Evolutionary conservation across 2,113 vertebrate species (phyloP).

Genomic region (Eira barbara): DNA sequence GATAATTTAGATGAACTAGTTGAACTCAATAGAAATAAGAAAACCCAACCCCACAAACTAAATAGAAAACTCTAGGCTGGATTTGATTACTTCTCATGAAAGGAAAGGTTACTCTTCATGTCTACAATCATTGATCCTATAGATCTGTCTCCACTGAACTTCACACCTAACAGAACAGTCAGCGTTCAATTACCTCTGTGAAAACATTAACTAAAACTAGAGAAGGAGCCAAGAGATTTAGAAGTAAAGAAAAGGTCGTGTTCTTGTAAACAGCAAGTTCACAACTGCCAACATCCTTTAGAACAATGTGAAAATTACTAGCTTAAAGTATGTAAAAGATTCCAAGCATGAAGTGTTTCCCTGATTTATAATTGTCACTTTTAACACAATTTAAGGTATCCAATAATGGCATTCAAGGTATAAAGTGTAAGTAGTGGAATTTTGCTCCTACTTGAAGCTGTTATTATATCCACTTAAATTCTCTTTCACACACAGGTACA

Average conservation of each 20-base stretch:
- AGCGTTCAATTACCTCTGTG: conserved; percentile 52
- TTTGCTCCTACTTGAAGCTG: conserved; percentile 38
- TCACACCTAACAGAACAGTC: conserved; percentile 35
- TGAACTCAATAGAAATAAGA: background rate
- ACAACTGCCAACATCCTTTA: background rate
- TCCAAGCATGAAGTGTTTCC: conserved; percentile 36
- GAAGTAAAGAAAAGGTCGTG: conserved; percentile 24
- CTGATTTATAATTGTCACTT: conserved; percentile 67
- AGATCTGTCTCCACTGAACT: conserved; percentile 22
- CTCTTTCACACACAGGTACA: conserved; percentile 72
- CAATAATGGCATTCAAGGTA: conserved; percentile 38
- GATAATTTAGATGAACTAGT: conserved; percentile 2
- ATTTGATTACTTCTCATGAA: conserved; percentile 40
- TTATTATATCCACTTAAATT: conserved; percentile 75
- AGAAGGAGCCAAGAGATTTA: conserved; percentile 25
- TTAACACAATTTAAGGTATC: conserved; percentile 51
- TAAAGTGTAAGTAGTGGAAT: conserved; percentile 38
- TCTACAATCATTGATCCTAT: background rate
- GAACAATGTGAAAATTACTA: conserved; percentile 39
- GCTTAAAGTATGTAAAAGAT: conserved; percentile 43
- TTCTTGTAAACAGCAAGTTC: background rate
- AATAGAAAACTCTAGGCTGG: background rate
- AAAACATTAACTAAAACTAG: conserved; percentile 34
- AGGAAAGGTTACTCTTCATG: background rate
- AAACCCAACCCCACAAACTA: background rate